phyloP scores from a whole-genome alignment of 2,888 invertebrate genomes.

The Diplazon laetatorius region DNA sequence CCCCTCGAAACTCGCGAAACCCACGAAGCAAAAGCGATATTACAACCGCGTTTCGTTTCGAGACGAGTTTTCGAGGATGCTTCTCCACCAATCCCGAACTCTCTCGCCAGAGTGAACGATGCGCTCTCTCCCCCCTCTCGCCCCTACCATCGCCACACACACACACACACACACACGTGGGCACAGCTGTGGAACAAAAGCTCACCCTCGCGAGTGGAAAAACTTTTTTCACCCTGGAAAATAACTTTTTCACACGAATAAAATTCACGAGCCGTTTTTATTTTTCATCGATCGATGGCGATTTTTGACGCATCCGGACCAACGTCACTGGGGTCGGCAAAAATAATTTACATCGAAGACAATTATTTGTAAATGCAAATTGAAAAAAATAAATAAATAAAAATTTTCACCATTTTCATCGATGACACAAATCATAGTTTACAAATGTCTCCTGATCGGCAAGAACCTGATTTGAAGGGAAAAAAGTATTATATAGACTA shows the following conservation, averaged over 20 bases:
- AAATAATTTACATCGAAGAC: too few species aligned
- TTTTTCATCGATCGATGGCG: not conserved
- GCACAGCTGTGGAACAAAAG: not conserved
- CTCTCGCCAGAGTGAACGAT: not conserved
- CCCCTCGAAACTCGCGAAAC: conserved; percentile 31
- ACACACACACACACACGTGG: not conserved
- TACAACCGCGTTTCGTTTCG: conserved; percentile 44
- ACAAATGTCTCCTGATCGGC: too few species aligned
- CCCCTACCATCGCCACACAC: too few species aligned
- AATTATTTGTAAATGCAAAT: not conserved
- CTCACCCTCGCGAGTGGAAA: conserved; percentile 3
- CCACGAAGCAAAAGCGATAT: conserved; percentile 54
- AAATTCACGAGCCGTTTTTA: too few species aligned
- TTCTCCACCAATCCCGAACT: conserved; percentile 14
- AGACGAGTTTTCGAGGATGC: conserved; percentile 18
- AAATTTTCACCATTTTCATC: too few species aligned
- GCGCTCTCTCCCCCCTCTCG: too few species aligned
- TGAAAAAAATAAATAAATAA: not conserved
- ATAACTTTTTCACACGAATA: conserved; percentile 16
- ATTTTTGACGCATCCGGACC: too few species aligned
- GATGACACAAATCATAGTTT: too few species aligned
- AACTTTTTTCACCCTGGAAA: conserved; percentile 16
- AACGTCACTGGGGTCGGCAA: too few species aligned
- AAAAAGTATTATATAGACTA: too few species aligned
- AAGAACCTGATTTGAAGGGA: too few species aligned